Conservation (phyloP, 1,140 invertebrate species). For the Scaptomyza graminum region DNA sequence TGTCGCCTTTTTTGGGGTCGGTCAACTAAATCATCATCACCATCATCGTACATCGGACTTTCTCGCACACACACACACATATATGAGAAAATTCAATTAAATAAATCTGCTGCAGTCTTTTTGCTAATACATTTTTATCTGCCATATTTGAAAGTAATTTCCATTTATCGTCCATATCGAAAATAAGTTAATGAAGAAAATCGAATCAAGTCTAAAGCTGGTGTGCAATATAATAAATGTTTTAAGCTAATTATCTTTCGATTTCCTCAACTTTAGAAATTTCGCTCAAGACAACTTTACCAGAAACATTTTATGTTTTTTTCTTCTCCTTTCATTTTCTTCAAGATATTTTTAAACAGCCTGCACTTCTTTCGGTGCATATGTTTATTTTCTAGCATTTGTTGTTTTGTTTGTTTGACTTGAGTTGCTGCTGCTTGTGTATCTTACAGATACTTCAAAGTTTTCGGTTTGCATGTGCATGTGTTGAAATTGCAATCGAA, state of each 20-base stretch:
- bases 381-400: constrained; percentile 44
- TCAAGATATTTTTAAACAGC: constrained; percentile 60
- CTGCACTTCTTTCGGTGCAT: constrained; percentile 2
- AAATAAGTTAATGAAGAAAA: constrained; percentile 9
- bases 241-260: background rate
- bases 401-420: constrained; percentile 29
- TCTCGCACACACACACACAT: constrained; percentile 15
- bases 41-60: constrained; percentile 24
- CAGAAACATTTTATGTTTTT: constrained; percentile 33
- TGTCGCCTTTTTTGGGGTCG: constrained; percentile 27
- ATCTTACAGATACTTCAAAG: constrained; percentile 48
- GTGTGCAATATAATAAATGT: background rate
- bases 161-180: background rate
- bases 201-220: background rate
- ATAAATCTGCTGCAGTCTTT: background rate
- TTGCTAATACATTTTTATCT: background rate
- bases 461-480: constrained; percentile 15
- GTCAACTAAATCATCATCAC: constrained; percentile 25
- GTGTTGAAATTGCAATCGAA: constrained; percentile 40
- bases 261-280: background rate
- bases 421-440: constrained; percentile 39
- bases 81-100: constrained; percentile 1
- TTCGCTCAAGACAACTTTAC: constrained; percentile 27
- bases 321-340: constrained; percentile 1
- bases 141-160: background rate